Evolutionary conservation across 2,113 vertebrate species (phyloP), one percentile per base, ranked within the genome.

Genomic region (Gobio gobio): DNA sequence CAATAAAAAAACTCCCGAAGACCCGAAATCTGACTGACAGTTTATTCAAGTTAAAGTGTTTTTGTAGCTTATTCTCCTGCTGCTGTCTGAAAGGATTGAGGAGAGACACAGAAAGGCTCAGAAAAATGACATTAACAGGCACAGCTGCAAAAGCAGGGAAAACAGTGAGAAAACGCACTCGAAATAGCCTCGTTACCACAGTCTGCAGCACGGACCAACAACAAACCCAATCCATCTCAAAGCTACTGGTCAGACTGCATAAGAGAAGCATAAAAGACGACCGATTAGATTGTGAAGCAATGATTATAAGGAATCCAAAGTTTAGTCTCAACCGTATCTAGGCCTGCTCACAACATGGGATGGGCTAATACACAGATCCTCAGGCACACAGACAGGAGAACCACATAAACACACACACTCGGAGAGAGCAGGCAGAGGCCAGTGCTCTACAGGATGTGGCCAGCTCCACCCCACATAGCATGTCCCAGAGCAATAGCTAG

Each of bases 391-490:
- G 40, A 61, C 29, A 58, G 40, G 26, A 79, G 29, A 84, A 74
- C 36, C 33, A 77, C 29, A 75, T 63, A 77, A 79, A 85, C 33
- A 84, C 51, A 84, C 51, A 73, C 36, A 59, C n/a, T 47, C 22
- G 3, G 24, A 83, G 29, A 5, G 54, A 63, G 72, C 49, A 59
- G 43, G 80, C 20, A 83, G 54, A 77, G 54, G 83, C 73, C 29
- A 87, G 75, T 18, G 59, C 81, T 84, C 61, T 64, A 87, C 88
- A 87, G 88, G 85, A 85, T 89, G 85, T 85, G 85, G 85, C 18
- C 64, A 75, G 74, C 64, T 87, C 86, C 83, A 89, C 85, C 85
- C 82, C 58, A 70, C 72, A 51, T 72, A 76, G 40, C 3, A 56
- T 84, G 49, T 84, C 79, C 82, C 49, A 76, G 49, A 78, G 64